phyloP scores from a whole-genome alignment of 2,797 vertebrate species.

The Anabacerthia variegaticeps region DNA sequence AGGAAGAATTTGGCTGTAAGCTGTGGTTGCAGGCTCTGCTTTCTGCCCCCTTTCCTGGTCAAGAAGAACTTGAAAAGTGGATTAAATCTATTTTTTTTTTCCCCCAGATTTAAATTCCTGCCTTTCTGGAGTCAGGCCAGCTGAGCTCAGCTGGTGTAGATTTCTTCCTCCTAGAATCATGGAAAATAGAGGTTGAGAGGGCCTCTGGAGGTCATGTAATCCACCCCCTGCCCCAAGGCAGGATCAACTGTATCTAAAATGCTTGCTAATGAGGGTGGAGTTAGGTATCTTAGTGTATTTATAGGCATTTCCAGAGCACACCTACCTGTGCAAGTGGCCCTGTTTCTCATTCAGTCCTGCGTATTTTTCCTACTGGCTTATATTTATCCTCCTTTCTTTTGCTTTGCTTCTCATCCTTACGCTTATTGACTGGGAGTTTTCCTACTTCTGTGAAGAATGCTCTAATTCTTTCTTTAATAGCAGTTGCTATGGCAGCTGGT shows the following conservation, averaged over 20 bases:
- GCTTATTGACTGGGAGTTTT: neutral
- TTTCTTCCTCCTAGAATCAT: constrained; percentile 60
- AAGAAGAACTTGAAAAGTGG: constrained; percentile 19
- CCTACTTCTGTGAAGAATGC: constrained; percentile 9
- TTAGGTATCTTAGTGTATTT: constrained; percentile 56
- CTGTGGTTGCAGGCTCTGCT: neutral
- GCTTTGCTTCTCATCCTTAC: neutral
- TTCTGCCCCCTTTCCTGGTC: neutral
- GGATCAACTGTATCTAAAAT: constrained; percentile 67
- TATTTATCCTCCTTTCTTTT: neutral
- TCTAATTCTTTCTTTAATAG: constrained; percentile 44
- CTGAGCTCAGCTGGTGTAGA: constrained; percentile 29
- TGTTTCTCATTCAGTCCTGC: neutral
- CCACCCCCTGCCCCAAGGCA: constrained; percentile 49
- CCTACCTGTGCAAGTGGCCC: neutral
- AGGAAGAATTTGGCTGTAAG: neutral
- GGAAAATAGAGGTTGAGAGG: constrained; percentile 63
- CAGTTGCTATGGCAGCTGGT: constrained; percentile 65
- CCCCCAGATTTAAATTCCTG: constrained; percentile 52
- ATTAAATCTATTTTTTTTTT: neutral
- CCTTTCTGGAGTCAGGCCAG: neutral
- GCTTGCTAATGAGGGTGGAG: constrained; percentile 57
- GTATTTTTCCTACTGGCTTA: neutral
- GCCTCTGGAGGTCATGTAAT: constrained; percentile 57
- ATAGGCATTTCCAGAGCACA: constrained; percentile 6